Base-by-base conservation (phyloP, 2,888 invertebrate genomes). In the Athripsodes cinereus region DNA sequence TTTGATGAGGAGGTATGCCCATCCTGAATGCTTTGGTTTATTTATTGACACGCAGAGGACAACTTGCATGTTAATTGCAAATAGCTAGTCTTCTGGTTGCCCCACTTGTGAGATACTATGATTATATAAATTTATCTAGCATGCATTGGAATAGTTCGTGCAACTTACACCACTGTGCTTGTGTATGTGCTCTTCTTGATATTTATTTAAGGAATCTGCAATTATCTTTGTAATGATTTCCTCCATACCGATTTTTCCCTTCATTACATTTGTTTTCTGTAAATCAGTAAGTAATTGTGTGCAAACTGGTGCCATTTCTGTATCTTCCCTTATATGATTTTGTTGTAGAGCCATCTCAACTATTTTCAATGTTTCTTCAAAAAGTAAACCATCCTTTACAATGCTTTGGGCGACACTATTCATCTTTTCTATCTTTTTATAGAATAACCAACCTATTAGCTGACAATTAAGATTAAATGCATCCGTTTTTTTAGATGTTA, bases 381-480 rank as follows among this genome's bases (percentile, higher is more conserved):
- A 73, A 48, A 80, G 66, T 47, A 76, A 70, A 56, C 67, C 69
- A 53, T 66, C 65, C 3, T 59, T 59, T 10, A 47, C 16, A 11
- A 60, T 55, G 18, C 50, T 40, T 56, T 60, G 48, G 1, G 79
- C 62, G 26, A 73, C 63, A 6, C 67, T 46, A 2, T 66, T 64
- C 0, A 73, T 77, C 53, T 79, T 75, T 8, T 82, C 75, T 75
- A 85, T 86, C 70, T 90, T 89, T 65, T 83, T 82, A 67, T 83
- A 85, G 49, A 85, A 70, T 2, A 82, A 73, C 70, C 82, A 79
- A 3, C 92, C 92, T 62, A 90, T 70, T 21, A 91, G 68, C 67
- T 81, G 76, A 57, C 82, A 74, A 65, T 84, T 84, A 61, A 74
- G 71, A 61, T 79, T 80, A 5, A 86, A 64, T 60, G 75, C 69